phyloP scores from a whole-genome alignment of 2,888 invertebrate genomes.

The Oconnorella tubifera region DNA sequence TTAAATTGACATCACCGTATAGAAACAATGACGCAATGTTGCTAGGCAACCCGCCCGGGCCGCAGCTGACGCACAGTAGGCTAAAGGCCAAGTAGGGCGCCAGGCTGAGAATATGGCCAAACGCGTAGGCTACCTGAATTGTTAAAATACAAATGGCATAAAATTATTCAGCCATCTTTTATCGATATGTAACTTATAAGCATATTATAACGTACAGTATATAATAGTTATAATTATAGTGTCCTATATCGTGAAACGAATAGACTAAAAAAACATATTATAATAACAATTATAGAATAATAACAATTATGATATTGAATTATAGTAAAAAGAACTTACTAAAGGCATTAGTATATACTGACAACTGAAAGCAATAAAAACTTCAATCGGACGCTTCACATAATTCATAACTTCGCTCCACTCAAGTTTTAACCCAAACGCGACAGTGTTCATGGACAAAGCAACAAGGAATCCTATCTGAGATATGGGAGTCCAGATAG shows the following conservation, averaged over 20 bases:
- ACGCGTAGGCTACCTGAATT: constrained; percentile 4
- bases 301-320: neutral
- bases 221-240: no score
- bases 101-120: neutral
- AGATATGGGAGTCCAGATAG: neutral
- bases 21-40: neutral
- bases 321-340: neutral
- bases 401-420: neutral
- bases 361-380: constrained; percentile 2
- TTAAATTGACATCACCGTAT: constrained; percentile 4
- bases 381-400: neutral
- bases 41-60: constrained; percentile 12
- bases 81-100: neutral
- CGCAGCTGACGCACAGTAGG: constrained; percentile 10
- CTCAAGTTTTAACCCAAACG: constrained; percentile 6
- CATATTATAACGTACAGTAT: no score
- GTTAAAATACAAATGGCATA: no score
- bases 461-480: constrained; percentile 7
- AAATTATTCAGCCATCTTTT: no score
- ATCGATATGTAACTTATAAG: no score
- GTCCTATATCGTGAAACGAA: no score
- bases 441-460: constrained; percentile 1
- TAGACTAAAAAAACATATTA: no score
- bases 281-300: neutral
- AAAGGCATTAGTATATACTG: constrained; percentile 10